A percentile compares a stretch with the other conserved stretches of the same genome.
Conservation (phyloP, 2,888 invertebrate species). For the Tridacna crocea region DNA sequence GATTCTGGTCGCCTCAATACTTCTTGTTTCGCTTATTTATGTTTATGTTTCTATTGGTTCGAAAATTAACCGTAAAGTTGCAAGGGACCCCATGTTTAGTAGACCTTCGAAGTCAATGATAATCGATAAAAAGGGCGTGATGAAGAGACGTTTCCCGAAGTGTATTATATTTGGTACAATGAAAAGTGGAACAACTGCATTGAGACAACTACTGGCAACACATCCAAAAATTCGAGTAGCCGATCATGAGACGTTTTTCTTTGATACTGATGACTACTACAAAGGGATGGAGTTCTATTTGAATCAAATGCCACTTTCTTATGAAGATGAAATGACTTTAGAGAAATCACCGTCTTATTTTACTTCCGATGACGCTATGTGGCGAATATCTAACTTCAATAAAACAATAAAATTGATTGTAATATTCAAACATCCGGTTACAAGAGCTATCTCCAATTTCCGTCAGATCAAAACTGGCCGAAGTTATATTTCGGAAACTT, state of each 20-base stretch:
- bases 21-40: too few species aligned
- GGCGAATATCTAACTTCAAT: slow-evolving; percentile 96
- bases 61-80: too few species aligned
- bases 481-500: too few species aligned
- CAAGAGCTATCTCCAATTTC: too few species aligned
- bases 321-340: slow-evolving; percentile 95
- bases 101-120: too few species aligned
- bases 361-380: slow-evolving; percentile 95
- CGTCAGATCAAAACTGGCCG: too few species aligned
- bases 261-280: slow-evolving; percentile 90
- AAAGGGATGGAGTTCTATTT: slow-evolving; percentile 96
- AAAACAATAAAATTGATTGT: slow-evolving; percentile 91
- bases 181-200: slow-evolving; percentile 84
- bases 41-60: too few species aligned
- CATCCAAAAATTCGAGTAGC: slow-evolving; percentile 92
- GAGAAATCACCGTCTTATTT: slow-evolving; percentile 99
- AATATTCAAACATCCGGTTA: too few species aligned
- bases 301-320: slow-evolving; percentile 92
- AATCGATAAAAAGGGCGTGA: too few species aligned
- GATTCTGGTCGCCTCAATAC: too few species aligned
- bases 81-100: too few species aligned
- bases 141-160: slow-evolving; percentile 74
- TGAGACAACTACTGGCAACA: slow-evolving; percentile 82
- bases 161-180: slow-evolving; percentile 84
- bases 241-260: slow-evolving; percentile 96